Percentiles rank a stretch among this genome's conserved stretches.
Conservation (phyloP, 92 coral and sea anemone species). For the Epizoanthus ramosus region DNA sequence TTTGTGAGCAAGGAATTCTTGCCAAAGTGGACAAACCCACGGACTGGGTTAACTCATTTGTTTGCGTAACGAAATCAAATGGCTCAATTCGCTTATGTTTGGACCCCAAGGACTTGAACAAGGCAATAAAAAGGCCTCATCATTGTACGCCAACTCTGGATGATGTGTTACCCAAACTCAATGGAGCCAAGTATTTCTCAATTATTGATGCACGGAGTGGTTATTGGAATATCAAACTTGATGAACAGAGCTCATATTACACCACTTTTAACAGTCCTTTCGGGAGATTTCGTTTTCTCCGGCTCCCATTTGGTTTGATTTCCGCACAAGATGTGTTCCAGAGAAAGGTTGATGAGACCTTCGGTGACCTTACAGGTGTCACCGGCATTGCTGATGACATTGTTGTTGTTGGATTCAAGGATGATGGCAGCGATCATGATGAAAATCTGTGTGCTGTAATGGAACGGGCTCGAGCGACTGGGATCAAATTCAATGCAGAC, state of each 20-base stretch:
- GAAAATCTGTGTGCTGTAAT: constrained; percentile 53
- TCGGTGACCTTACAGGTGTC: constrained; percentile 67
- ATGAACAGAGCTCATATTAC: constrained; percentile 45
- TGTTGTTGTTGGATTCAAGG: no score
- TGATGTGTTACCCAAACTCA: constrained; percentile 58
- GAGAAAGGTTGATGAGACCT: constrained; percentile 39
- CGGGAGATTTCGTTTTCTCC: constrained; percentile 60
- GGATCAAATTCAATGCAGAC: no score
- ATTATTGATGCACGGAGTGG: constrained; percentile 71
- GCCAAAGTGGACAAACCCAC: constrained; percentile 63
- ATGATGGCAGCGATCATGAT: constrained; percentile 55
- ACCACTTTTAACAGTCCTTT: constrained; percentile 69
- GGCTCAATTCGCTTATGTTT: constrained; percentile 61
- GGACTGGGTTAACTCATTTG: constrained; percentile 66
- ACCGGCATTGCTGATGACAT: constrained; percentile 72
- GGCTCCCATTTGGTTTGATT: constrained; percentile 57
- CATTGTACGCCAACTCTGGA: constrained; percentile 68
- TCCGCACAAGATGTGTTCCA: constrained; percentile 56
- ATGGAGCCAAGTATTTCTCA: constrained; percentile 60
- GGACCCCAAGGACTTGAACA: constrained; percentile 63
- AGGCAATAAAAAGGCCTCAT: constrained; percentile 61
- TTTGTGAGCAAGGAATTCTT: constrained; percentile 58
- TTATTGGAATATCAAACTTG: constrained; percentile 67
- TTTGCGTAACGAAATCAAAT: constrained; percentile 48
- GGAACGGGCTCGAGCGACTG: no score